Evolutionary conservation across 2,888 invertebrate genomes (phyloP), one percentile per base, ranked within the genome.

Genomic region (Drosophila atripex): DNA sequence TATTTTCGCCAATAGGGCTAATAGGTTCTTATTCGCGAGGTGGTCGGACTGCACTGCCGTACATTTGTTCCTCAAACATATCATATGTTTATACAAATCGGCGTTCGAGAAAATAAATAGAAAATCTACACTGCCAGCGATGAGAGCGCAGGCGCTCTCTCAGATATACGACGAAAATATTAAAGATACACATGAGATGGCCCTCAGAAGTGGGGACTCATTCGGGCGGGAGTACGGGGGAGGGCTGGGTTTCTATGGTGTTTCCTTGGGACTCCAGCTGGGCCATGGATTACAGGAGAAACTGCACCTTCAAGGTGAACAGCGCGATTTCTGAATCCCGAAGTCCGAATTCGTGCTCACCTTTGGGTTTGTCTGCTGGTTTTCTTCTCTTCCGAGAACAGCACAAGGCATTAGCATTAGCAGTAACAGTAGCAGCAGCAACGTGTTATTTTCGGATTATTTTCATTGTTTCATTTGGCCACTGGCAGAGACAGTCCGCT

Each of bases 71-170:
- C 18, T n/a, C 39, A 41, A 25, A 2, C 23, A 30, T 28, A 32
- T 38, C 59, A 60, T 45, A 9, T 47, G 61, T 39, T 66, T 25
- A 46, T 53, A 53, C 45, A 66, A 53, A 64, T 43, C 32, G 28
- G 52, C 65, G 18, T 16, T 41, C 18, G 45, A 25, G 66, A 32
- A 30, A 53, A 64, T 45, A 66, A 53, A 66, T 64, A 45, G 14
- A 21, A 61, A 51, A 28, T 28, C 53, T 12, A 41, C 52, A 21
- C 16, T 47, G 21, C 23, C 41, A 25, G 18, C 38, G 4, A 38
- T 39, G 73, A 63, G 59, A 83, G 80, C 80, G 80, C 80, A 83
- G 64, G 80, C 80, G 80, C 80, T 59, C 80, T 86, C 61, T 46
- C 35, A 66, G 65, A 83, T 73, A 83, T 72, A 70, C 28, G 50